Conservation (phyloP, 1,140 invertebrate genomes). For the Brachionus manjavacas region DNA sequence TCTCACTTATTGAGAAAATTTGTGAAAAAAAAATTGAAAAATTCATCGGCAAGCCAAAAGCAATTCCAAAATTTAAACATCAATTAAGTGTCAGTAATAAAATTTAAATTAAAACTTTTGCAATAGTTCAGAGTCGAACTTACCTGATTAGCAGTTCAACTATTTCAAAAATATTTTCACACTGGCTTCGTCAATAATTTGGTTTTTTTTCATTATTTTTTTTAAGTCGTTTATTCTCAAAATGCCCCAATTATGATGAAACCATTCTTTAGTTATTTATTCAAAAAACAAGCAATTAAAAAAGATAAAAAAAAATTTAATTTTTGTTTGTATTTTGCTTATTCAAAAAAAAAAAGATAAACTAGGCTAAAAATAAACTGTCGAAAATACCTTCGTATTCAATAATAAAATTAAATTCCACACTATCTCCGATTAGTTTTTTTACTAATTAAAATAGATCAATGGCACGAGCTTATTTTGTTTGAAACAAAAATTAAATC, state of each 20-base stretch:
- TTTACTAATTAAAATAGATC: not conserved
- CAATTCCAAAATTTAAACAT: not conserved
- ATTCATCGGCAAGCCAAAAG: not conserved
- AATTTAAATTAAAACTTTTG: not conserved
- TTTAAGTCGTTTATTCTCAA: not conserved
- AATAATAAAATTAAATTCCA: too few relatives aligned
- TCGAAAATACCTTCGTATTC: too few relatives aligned
- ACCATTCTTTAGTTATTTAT: not conserved
- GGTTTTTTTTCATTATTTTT: not conserved
- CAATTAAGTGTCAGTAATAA: not conserved
- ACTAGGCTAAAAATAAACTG: not conserved
- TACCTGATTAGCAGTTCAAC: not conserved
- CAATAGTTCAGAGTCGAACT: not conserved
- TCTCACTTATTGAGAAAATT: conserved; percentile 9
- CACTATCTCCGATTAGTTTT: not conserved
- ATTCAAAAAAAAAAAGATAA: not conserved
- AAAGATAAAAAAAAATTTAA: not conserved
- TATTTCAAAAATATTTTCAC: not conserved
- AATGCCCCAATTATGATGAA: not conserved
- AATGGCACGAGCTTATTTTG: not conserved
- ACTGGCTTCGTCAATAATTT: not conserved
- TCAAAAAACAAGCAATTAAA: not conserved
- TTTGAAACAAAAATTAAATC: not conserved
- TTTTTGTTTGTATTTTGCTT: not conserved
- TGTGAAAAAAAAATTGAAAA: not conserved